Evolutionary conservation across 2,888 invertebrate species (phyloP).

Genomic region (Arge pagana): DNA sequence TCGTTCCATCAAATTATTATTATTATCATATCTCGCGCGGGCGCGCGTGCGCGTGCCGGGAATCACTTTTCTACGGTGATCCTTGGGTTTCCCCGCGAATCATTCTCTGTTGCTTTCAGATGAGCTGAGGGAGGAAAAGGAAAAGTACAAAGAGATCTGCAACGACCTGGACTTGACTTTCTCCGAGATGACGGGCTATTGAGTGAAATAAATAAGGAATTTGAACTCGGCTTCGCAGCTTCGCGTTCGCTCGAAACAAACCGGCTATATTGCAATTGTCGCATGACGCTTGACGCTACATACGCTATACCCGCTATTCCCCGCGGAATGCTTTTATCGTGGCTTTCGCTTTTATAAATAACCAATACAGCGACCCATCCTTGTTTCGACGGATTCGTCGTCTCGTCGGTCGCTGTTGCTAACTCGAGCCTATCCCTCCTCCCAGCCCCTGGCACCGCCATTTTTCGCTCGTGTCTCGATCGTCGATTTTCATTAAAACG

Average conservation of each 20-base stretch:
- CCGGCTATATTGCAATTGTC: slow-evolving; percentile 3
- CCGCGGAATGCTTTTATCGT: slow-evolving; percentile 22
- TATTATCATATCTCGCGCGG: background rate
- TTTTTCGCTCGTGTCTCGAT: no score
- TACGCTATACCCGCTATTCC: slow-evolving; percentile 29
- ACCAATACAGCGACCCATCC: slow-evolving; percentile 26
- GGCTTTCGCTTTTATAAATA: slow-evolving; percentile 35
- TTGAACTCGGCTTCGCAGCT: background rate
- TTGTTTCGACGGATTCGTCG: no score
- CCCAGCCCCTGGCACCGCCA: no score
- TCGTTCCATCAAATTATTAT: background rate
- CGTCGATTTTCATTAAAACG: slow-evolving; percentile 19
- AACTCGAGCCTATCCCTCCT: no score
- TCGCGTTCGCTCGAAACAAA: background rate
- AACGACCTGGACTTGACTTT: slow-evolving; percentile 78
- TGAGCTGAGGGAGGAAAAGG: slow-evolving; percentile 70
- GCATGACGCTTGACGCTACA: slow-evolving; percentile 9
- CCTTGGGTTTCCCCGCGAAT: background rate
- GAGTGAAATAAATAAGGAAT: slow-evolving; percentile 41
- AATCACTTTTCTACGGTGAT: background rate
- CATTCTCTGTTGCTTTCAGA: slow-evolving; percentile 53
- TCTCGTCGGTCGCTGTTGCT: no score
- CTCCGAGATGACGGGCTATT: slow-evolving; percentile 75
- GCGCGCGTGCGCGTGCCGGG: background rate
- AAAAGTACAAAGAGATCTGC: slow-evolving; percentile 78